phyloP scores from a whole-genome alignment of 2,888 invertebrate genomes.

The Horisme vitalbata region DNA sequence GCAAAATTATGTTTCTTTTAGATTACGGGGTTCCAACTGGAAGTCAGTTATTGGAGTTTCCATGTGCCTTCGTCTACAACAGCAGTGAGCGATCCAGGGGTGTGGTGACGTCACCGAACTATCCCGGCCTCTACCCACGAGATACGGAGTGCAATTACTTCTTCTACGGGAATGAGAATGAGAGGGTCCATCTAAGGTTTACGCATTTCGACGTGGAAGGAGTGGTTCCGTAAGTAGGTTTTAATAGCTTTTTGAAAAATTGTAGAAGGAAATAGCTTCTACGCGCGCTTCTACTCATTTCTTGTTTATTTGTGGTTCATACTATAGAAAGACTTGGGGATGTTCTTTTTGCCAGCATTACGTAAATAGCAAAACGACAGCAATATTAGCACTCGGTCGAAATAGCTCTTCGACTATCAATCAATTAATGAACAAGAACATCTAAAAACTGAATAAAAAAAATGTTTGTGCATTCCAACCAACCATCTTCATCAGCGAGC shows the following conservation, averaged over 20 bases:
- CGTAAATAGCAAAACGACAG: no score
- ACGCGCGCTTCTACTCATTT: no score
- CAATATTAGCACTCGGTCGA: no score
- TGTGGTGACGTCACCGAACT: constrained; percentile 93
- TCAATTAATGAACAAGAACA: no score
- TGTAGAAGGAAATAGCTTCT: no score
- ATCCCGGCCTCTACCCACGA: constrained; percentile 94
- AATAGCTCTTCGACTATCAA: no score
- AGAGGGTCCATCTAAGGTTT: constrained; percentile 92
- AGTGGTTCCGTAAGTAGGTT: constrained; percentile 91
- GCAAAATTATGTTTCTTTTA: constrained; percentile 61
- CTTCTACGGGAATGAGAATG: constrained; percentile 90
- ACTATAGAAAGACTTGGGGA: no score
- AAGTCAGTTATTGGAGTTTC: constrained; percentile 87
- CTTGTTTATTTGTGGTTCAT: no score
- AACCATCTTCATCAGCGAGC: no score
- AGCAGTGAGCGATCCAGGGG: constrained; percentile 90
- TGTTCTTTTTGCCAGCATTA: no score
- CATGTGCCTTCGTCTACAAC: constrained; percentile 95
- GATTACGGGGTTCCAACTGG: constrained; percentile 94
- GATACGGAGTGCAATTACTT: constrained; percentile 96
- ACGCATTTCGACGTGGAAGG: constrained; percentile 97
- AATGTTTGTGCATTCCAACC: no score
- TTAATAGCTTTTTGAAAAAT: not conserved
- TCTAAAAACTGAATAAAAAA: no score